Evolutionary conservation across 2,113 vertebrate species (phyloP).

Genomic region (Aramus guarauna): DNA sequence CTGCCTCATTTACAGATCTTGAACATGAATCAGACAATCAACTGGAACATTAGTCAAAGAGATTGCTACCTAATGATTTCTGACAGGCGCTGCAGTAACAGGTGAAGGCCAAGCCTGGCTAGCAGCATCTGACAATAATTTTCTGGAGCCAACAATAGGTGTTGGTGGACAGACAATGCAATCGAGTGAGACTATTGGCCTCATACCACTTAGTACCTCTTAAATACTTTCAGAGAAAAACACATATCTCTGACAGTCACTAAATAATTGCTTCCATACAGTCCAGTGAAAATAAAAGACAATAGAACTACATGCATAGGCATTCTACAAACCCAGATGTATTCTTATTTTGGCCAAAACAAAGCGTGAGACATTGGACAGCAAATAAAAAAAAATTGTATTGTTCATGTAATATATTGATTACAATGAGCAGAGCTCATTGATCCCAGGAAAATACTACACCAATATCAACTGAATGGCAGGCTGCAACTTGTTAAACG

Average conservation of each 20-base stretch:
- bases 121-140: slow-evolving; percentile 66
- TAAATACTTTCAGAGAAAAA: neutral
- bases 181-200: neutral
- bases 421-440: neutral
- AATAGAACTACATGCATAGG: neutral
- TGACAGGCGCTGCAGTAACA: slow-evolving; percentile 84
- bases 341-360: neutral
- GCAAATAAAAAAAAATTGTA: neutral
- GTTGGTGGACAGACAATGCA: slow-evolving; percentile 58
- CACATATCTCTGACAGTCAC: neutral
- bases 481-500: neutral
- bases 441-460: neutral
- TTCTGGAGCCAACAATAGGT: slow-evolving; percentile 50
- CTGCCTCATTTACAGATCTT: slow-evolving; percentile 81
- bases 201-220: neutral
- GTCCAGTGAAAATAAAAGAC: neutral
- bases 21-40: slow-evolving; percentile 86
- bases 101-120: slow-evolving; percentile 73
- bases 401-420: neutral
- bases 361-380: neutral
- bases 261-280: neutral
- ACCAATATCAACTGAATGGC: neutral
- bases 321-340: neutral
- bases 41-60: slow-evolving; percentile 89
- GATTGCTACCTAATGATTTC: slow-evolving; percentile 82